phyloP scores from a whole-genome alignment of 30 jellyfish, hydroid and myxozoan species.

The Chrysaora quinquecirrha region DNA sequence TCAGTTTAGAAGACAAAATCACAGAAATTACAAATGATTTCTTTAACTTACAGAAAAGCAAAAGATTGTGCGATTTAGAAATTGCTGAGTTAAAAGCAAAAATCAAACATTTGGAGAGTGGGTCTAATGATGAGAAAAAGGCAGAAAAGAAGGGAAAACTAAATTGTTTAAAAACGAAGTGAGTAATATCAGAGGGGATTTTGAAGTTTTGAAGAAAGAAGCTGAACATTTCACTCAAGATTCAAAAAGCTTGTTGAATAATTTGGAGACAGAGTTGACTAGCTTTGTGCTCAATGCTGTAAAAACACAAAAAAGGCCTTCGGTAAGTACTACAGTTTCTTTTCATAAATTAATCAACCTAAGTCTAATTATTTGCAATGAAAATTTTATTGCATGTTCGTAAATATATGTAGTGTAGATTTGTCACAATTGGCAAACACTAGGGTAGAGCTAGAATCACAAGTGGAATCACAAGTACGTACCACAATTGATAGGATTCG shows the following conservation, averaged over 20 bases:
- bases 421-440: no score
- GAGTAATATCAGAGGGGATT: conserved; percentile 41
- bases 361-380: no score
- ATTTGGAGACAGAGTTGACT: conserved; percentile 36
- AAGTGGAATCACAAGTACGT: no score
- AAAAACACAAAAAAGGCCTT: neutral
- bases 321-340: neutral
- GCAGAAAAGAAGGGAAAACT: conserved; percentile 15
- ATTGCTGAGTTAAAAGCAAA: conserved; percentile 52
- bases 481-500: no score
- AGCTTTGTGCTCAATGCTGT: neutral
- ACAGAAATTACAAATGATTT: conserved; percentile 16
- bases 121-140: neutral
- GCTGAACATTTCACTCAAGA: conserved; percentile 35
- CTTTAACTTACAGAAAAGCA: conserved; percentile 20
- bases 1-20: conserved; percentile 5
- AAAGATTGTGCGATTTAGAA: conserved; percentile 33
- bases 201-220: conserved; percentile 55
- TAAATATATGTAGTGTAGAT: no score
- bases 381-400: no score
- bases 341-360: no score
- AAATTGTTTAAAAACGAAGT: conserved; percentile 11
- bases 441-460: no score
- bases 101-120: conserved; percentile 6
- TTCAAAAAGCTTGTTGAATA: conserved; percentile 28